Conservation (phyloP, 2,888 invertebrate species). For the Kuschelorhynchus macadamiae region DNA sequence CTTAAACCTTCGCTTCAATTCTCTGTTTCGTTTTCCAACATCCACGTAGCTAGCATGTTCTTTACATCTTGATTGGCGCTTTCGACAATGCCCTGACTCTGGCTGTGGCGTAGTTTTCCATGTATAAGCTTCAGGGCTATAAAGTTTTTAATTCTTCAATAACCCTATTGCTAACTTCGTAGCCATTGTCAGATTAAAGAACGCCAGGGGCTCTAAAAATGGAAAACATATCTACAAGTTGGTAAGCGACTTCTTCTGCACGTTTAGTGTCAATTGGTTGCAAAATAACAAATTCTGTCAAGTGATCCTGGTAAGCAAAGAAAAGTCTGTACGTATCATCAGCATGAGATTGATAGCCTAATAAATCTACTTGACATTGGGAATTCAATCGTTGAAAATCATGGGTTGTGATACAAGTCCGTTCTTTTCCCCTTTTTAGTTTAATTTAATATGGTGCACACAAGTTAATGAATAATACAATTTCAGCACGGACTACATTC, state of each 20-base stretch:
- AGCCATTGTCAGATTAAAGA: slow-evolving; percentile 56
- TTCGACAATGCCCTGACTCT: neutral
- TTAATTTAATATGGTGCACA: too few relatives aligned
- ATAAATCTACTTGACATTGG: neutral
- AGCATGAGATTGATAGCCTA: slow-evolving; percentile 1
- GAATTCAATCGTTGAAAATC: neutral
- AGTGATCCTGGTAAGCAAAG: neutral
- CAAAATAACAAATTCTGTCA: slow-evolving; percentile 1
- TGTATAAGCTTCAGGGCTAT: neutral
- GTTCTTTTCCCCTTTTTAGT: too few relatives aligned
- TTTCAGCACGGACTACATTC: too few relatives aligned
- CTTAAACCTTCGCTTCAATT: too few relatives aligned
- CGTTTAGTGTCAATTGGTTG: neutral
- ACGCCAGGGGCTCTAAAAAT: slow-evolving; percentile 47
- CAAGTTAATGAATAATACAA: too few relatives aligned
- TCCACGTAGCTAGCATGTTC: neutral
- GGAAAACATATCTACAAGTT: slow-evolving; percentile 53
- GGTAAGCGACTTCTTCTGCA: slow-evolving; percentile 54
- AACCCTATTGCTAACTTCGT: slow-evolving; percentile 21
- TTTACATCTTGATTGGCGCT: neutral
- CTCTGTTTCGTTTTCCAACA: too few relatives aligned
- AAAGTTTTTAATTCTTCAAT: too few relatives aligned
- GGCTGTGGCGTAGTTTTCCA: neutral
- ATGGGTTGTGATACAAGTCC: too few relatives aligned
- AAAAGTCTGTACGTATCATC: neutral